Percentiles rank a stretch among this genome's conserved stretches.
These are phyloP conservation scores for Cotesia chilonis DNA, from an alignment of 1,140 invertebrate species.

Conservation along the genomic window DNA sequence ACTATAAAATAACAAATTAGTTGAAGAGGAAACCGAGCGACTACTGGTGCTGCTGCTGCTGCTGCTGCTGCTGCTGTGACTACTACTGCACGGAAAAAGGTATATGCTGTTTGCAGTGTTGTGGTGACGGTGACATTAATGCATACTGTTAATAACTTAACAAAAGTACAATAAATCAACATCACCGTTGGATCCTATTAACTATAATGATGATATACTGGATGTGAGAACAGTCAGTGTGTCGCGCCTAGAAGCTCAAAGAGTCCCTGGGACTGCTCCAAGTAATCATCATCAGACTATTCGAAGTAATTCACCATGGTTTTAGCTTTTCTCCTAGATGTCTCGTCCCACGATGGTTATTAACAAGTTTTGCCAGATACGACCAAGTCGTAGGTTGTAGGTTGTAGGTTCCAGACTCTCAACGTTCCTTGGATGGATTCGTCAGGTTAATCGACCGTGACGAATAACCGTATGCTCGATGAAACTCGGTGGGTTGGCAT, in stretches of 20 bases:
- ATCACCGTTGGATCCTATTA: constrained; percentile 16
- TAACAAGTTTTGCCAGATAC: too few relatives aligned
- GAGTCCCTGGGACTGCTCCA: too few relatives aligned
- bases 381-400: too few relatives aligned
- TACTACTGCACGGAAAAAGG: too few relatives aligned
- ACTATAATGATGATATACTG: constrained; percentile 16
- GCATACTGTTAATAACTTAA: too few relatives aligned
- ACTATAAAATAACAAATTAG: too few relatives aligned
- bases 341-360: too few relatives aligned
- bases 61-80: too few relatives aligned
- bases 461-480: constrained; percentile 39
- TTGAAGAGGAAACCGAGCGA: background rate
- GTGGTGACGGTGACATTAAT: too few relatives aligned
- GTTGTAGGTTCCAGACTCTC: too few relatives aligned
- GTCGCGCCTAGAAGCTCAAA: background rate
- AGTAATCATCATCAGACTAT: background rate
- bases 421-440: background rate
- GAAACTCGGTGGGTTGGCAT: constrained; percentile 26
- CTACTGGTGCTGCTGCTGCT: too few relatives aligned
- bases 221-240: background rate
- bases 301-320: too few relatives aligned
- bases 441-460: constrained; percentile 37
- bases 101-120: background rate
- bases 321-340: background rate
- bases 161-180: constrained; percentile 6